Evolutionary conservation across 2,113 vertebrate species (phyloP).

Genomic region (Fukomys damarensis): DNA sequence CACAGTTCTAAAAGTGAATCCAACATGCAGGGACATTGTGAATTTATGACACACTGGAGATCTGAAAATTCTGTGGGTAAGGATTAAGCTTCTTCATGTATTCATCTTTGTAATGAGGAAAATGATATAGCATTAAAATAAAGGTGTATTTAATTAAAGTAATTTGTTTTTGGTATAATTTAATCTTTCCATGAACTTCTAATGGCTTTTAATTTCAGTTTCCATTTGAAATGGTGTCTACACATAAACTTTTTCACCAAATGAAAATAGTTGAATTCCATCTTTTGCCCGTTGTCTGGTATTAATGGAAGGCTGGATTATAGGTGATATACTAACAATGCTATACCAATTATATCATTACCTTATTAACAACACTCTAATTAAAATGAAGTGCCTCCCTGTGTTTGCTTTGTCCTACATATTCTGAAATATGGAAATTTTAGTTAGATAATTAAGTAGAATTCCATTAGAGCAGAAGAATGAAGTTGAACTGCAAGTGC

Average conservation of each 20-base stretch:
- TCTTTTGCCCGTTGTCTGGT: not conserved
- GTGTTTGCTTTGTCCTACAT: not conserved
- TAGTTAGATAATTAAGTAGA: not conserved
- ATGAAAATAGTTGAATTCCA: slow-evolving; percentile 17
- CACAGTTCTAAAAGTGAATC: slow-evolving; percentile 55
- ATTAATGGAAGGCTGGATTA: not conserved
- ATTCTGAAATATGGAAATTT: slow-evolving; percentile 36
- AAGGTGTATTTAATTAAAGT: slow-evolving; percentile 44
- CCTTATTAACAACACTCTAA: slow-evolving; percentile 29
- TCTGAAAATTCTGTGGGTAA: slow-evolving; percentile 47
- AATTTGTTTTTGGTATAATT: slow-evolving; percentile 36
- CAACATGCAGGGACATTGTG: slow-evolving; percentile 42
- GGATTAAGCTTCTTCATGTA: not conserved
- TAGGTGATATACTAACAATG: not conserved
- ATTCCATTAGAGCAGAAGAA: not conserved
- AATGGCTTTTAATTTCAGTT: slow-evolving; percentile 39
- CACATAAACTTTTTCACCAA: slow-evolving; percentile 45
- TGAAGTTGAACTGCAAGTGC: not conserved
- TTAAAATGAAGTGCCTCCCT: not conserved
- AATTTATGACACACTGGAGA: slow-evolving; percentile 33
- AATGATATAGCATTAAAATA: slow-evolving; percentile 24
- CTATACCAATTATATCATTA: not conserved
- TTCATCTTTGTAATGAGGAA: slow-evolving; percentile 57
- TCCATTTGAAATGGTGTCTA: not conserved
- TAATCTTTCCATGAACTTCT: slow-evolving; percentile 50